Percentiles rank a stretch among this genome's conserved stretches.
Conservation (phyloP, 2,888 invertebrate species). For the Gandaritis pyraliata region DNA sequence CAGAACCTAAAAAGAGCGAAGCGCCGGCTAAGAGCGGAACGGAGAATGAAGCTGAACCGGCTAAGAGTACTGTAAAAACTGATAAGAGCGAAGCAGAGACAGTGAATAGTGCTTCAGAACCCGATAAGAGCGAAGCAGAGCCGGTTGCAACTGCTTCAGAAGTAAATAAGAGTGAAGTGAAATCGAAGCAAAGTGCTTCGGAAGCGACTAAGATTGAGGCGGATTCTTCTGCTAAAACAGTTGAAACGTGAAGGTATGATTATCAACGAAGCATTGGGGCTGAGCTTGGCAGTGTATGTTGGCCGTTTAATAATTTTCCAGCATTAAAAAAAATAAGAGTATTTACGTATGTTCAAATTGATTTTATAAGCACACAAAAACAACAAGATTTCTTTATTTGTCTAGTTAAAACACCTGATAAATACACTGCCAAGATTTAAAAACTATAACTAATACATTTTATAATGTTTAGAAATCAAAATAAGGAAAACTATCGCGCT, state of each 20-base stretch:
- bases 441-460: background rate
- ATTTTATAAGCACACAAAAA: no score
- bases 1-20: background rate
- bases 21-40: conserved; percentile 2
- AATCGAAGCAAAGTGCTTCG: background rate
- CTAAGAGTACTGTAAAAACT: conserved; percentile 43
- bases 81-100: conserved; percentile 9
- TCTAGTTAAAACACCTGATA: background rate
- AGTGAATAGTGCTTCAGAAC: conserved; percentile 7
- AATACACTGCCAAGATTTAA: conserved; percentile 1
- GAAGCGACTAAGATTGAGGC: conserved; percentile 12
- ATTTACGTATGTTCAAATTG: no score
- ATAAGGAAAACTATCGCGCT: background rate
- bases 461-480: background rate
- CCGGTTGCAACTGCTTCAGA: conserved; percentile 6
- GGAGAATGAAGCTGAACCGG: background rate
- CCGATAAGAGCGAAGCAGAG: conserved; percentile 8
- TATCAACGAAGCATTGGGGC: background rate
- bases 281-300: conserved; percentile 11
- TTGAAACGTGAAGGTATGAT: conserved; percentile 18
- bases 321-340: no score
- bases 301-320: background rate
- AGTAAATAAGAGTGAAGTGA: background rate
- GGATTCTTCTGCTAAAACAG: conserved; percentile 25
- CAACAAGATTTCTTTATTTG: no score